Evolutionary conservation across 1,140 invertebrate species (phyloP).

Genomic region (Elymnias hypermnestra): DNA sequence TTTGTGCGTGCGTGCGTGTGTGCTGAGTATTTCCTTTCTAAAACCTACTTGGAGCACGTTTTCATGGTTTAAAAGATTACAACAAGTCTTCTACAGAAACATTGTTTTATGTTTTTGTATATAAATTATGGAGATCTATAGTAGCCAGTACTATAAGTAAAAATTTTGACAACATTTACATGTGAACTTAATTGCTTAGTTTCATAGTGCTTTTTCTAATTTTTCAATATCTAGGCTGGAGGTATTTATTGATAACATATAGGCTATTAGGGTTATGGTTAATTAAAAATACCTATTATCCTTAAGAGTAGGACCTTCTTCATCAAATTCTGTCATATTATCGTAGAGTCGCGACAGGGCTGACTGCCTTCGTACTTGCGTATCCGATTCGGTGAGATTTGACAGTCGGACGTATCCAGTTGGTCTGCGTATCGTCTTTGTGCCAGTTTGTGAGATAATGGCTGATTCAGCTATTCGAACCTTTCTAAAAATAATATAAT

Average conservation of each 20-base stretch:
- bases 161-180: no score
- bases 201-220: no score
- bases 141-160: no score
- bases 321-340: constrained; percentile 23
- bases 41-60: no score
- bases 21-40: no score
- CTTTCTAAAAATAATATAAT: constrained; percentile 28
- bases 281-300: constrained; percentile 24
- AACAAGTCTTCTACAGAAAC: no score
- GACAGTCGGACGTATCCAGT: constrained; percentile 25
- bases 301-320: constrained; percentile 39
- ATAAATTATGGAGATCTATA: no score
- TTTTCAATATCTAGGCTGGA: no score
- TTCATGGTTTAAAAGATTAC: no score
- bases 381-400: constrained; percentile 24
- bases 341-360: constrained; percentile 39
- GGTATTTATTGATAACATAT: not conserved
- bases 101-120: no score
- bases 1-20: no score
- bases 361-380: constrained; percentile 28
- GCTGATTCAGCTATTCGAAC: constrained; percentile 43
- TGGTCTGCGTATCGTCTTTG: constrained; percentile 19
- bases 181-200: no score
- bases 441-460: not conserved
- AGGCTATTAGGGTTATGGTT: not conserved